Percentiles rank a stretch among this genome's conserved stretches.
These are phyloP conservation scores for Rhinolophus sinicus DNA, from an alignment of 2,113 vertebrate genomes.

Conservation along the genomic window DNA sequence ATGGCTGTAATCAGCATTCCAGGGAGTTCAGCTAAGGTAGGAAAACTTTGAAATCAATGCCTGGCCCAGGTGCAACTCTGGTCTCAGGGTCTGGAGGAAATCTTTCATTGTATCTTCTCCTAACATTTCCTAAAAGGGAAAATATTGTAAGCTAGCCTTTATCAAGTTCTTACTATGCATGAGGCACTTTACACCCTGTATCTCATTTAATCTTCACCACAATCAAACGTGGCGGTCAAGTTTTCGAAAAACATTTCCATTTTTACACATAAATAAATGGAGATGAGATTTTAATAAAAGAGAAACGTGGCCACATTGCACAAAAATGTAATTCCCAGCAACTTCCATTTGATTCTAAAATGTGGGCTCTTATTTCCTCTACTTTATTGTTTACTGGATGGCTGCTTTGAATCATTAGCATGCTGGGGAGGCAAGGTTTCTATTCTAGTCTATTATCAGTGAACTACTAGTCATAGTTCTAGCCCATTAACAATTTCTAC, in stretches of 20 bases:
- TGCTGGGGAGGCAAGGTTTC: neutral
- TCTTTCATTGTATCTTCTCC: neutral
- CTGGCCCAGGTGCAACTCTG: neutral
- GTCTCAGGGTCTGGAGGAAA: neutral
- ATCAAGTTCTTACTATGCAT: neutral
- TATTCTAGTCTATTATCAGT: neutral
- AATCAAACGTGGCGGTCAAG: neutral
- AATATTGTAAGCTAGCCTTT: neutral
- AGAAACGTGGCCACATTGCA: neutral
- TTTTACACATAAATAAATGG: neutral
- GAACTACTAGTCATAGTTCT: neutral
- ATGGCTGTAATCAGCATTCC: neutral
- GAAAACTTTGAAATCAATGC: neutral
- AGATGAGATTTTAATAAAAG: neutral
- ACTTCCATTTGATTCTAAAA: neutral
- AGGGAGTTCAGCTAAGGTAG: neutral
- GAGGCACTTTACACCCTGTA: neutral
- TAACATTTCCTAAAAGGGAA: neutral
- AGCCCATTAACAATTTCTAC: neutral
- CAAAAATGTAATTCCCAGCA: neutral
- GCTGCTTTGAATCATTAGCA: neutral
- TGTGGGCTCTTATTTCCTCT: neutral
- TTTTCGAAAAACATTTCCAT: conserved; percentile 27
- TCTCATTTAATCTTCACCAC: neutral
- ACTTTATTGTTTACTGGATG: neutral